phyloP scores from a whole-genome alignment of 2,888 invertebrate species.

The Halictus quadricinctus region DNA sequence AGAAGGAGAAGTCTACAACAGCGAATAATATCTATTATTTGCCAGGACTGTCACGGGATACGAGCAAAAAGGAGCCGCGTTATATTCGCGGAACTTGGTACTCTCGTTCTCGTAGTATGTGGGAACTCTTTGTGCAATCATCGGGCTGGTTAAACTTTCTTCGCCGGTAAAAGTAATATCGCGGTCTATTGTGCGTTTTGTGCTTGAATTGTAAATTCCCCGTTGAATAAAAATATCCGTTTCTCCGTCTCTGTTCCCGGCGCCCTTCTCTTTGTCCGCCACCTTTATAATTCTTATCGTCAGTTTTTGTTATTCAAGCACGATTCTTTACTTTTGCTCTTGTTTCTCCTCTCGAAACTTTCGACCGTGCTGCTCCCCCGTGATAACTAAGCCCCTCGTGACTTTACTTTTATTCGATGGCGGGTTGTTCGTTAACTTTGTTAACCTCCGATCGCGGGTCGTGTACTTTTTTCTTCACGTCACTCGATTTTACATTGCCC shows the following conservation, averaged over 20 bases:
- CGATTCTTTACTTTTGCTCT: conserved; percentile 43
- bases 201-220: conserved; percentile 56
- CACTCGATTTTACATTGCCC: conserved; percentile 3
- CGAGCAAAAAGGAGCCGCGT: neutral
- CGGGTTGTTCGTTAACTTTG: conserved; percentile 39
- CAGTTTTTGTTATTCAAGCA: conserved; percentile 46
- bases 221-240: conserved; percentile 56
- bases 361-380: conserved; percentile 24
- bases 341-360: conserved; percentile 45
- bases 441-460: conserved; percentile 8
- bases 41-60: conserved; percentile 3
- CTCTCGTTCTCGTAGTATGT: neutral
- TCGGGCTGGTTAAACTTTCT: conserved; percentile 41
- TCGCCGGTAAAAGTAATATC: conserved; percentile 44
- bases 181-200: conserved; percentile 44
- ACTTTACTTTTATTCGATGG: conserved; percentile 40
- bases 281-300: conserved; percentile 51
- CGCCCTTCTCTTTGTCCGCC: conserved; percentile 23
- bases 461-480: neutral
- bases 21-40: neutral
- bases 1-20: neutral
- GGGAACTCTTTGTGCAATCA: conserved; percentile 32
- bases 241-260: conserved; percentile 14
- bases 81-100: neutral
- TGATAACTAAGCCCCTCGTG: conserved; percentile 45